phyloP scores from a whole-genome alignment of 1,140 invertebrate genomes.

The Melitaea cinxia region DNA sequence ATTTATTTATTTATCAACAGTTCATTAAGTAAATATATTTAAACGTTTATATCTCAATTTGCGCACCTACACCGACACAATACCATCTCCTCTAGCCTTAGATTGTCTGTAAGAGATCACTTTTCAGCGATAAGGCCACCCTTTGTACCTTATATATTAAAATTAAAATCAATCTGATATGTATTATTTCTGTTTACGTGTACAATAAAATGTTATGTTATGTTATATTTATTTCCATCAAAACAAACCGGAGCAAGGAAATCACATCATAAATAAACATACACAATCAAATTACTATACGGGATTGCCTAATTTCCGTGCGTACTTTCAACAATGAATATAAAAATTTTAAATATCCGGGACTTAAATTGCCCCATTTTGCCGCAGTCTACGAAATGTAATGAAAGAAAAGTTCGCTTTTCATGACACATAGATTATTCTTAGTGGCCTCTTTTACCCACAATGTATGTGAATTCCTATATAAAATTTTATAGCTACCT shows the following conservation, averaged over 20 bases:
- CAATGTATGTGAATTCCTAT: conserved; percentile 44
- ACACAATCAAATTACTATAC: conserved; percentile 5
- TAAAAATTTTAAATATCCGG: conserved; percentile 53
- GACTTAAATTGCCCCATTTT: conserved; percentile 62
- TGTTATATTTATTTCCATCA: neutral
- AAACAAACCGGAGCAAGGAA: neutral
- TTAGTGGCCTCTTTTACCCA: conserved; percentile 60
- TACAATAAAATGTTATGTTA: too few relatives aligned
- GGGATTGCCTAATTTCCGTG: conserved; percentile 26
- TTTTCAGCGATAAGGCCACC: too few relatives aligned
- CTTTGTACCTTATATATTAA: too few relatives aligned
- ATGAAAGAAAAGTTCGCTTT: conserved; percentile 66
- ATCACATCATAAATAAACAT: neutral
- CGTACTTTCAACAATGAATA: conserved; percentile 47
- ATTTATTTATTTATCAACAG: too few relatives aligned
- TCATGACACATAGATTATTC: conserved; percentile 67
- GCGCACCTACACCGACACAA: too few relatives aligned
- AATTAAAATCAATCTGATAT: too few relatives aligned
- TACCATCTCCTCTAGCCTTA: too few relatives aligned
- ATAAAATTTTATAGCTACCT: conserved; percentile 41
- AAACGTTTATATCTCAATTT: too few relatives aligned
- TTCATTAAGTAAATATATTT: too few relatives aligned
- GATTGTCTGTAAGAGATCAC: too few relatives aligned
- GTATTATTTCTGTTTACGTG: too few relatives aligned
- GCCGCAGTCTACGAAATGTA: conserved; percentile 49